Conservation (phyloP, 2,113 vertebrate species). For the Salvelinus fontinalis region DNA sequence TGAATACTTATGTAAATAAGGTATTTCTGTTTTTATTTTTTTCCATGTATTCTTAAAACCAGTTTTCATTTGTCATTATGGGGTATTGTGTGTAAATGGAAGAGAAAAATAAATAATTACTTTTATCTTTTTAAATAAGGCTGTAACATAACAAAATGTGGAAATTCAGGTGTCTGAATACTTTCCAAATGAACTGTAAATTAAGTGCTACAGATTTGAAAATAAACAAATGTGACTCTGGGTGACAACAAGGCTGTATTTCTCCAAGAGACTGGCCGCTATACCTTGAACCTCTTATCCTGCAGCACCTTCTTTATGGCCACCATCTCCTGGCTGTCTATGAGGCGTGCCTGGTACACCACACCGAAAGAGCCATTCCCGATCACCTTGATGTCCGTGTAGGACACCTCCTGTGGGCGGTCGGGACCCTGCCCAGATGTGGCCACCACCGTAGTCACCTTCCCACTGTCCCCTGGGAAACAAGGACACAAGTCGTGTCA, state of each 20-base stretch:
- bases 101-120: too few relatives aligned
- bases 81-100: too few relatives aligned
- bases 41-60: too few relatives aligned
- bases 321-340: constrained; percentile 89
- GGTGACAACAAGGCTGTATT: too few relatives aligned
- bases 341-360: constrained; percentile 91
- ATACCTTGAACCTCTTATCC: constrained; percentile 93
- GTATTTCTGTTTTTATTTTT: too few relatives aligned
- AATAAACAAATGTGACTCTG: neutral
- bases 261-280: neutral
- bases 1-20: too few relatives aligned
- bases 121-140: too few relatives aligned
- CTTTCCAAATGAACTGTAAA: too few relatives aligned
- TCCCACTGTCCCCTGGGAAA: constrained; percentile 83
- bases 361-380: constrained; percentile 94
- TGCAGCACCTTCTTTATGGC: constrained; percentile 95
- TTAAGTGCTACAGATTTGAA: neutral
- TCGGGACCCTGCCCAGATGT: constrained; percentile 90
- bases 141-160: too few relatives aligned
- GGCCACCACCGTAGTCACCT: constrained; percentile 92
- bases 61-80: too few relatives aligned
- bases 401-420: constrained; percentile 91
- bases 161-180: too few relatives aligned
- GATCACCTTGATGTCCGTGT: constrained; percentile 93
- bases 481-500: neutral